Evolutionary conservation across 2,888 invertebrate species (phyloP).

Genomic region (Phaedon cochleariae): DNA sequence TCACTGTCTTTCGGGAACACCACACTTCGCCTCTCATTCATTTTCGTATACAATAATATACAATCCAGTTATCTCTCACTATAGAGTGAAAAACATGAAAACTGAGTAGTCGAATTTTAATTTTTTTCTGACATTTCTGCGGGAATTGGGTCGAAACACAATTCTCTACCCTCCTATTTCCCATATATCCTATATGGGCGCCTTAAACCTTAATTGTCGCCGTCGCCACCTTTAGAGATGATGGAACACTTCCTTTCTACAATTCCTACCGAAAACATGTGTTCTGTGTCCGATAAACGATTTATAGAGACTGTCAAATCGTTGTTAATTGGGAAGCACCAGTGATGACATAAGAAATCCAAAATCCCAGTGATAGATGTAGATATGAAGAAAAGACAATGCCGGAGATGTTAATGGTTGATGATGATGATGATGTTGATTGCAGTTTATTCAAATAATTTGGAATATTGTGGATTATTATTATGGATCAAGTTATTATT

Average conservation of each 20-base stretch:
- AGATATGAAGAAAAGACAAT: background rate
- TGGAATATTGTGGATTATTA: no score
- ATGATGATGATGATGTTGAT: no score
- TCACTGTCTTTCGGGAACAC: no score
- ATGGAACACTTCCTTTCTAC: constrained; percentile 31
- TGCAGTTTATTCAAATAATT: no score
- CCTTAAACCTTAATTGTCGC: constrained; percentile 17
- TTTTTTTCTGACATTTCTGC: no score
- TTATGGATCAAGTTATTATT: no score
- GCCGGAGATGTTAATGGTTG: background rate
- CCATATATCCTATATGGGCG: no score
- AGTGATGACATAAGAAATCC: background rate
- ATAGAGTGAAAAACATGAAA: no score
- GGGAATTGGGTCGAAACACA: background rate
- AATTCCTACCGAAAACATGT: constrained; percentile 3
- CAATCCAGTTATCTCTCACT: no score
- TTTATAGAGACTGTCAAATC: background rate
- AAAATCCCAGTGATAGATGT: background rate
- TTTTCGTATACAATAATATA: no score
- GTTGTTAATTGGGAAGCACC: constrained; percentile 9
- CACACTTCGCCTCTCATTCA: no score
- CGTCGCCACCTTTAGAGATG: constrained; percentile 25
- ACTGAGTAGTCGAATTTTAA: no score
- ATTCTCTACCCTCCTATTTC: background rate
- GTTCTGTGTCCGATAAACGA: constrained; percentile 4